Evolutionary conservation across 92 coral and sea anemone genomes (phyloP).

Genomic region (Meandrina meandrites): DNA sequence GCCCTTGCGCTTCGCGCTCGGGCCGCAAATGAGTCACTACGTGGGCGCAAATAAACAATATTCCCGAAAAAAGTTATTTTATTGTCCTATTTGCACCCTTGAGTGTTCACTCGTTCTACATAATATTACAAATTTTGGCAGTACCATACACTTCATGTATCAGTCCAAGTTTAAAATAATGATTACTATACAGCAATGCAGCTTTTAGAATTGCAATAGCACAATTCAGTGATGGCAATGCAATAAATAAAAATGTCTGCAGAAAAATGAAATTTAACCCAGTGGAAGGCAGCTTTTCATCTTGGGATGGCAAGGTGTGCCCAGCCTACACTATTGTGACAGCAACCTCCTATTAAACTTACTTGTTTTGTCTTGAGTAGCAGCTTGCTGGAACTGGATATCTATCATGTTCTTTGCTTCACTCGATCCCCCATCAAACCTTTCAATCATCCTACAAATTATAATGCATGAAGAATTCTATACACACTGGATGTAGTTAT

Average conservation of each 20-base stretch:
- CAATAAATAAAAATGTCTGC: too few relatives aligned
- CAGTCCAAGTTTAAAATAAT: too few relatives aligned
- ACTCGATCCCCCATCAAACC: slow-evolving; percentile 57
- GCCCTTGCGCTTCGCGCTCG: too few relatives aligned
- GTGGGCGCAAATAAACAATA: too few relatives aligned
- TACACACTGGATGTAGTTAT: neutral
- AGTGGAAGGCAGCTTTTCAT: too few relatives aligned
- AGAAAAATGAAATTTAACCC: too few relatives aligned
- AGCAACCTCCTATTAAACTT: slow-evolving; percentile 14
- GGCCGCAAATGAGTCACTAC: too few relatives aligned
- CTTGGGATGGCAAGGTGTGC: neutral
- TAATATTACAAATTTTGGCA: neutral
- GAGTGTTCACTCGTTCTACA: neutral
- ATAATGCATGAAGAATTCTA: neutral
- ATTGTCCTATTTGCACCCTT: neutral
- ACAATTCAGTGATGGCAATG: too few relatives aligned
- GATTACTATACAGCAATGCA: too few relatives aligned
- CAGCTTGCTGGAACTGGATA: slow-evolving; percentile 75
- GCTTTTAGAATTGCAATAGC: too few relatives aligned
- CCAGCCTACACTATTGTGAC: neutral
- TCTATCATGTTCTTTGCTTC: slow-evolving; percentile 84
- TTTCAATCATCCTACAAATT: slow-evolving; percentile 88
- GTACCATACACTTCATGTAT: neutral
- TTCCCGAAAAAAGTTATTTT: too few relatives aligned
- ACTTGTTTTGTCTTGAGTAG: slow-evolving; percentile 81